phyloP scores from a whole-genome alignment of 2,888 invertebrate species.

The Melanostoma mellinum region DNA sequence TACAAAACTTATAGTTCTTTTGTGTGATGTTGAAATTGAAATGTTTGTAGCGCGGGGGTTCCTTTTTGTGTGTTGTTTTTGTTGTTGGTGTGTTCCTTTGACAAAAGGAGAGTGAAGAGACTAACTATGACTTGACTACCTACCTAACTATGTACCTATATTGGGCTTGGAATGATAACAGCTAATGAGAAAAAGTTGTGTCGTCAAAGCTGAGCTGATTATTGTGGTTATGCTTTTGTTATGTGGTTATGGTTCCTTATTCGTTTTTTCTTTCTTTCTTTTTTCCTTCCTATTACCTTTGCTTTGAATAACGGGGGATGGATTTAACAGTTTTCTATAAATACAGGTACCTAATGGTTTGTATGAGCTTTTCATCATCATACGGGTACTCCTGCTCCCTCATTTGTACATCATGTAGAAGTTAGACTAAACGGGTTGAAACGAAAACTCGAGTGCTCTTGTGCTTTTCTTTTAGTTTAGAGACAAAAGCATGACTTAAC shows the following conservation, averaged over 20 bases:
- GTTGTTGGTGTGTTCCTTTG: constrained; percentile 21
- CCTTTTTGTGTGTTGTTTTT: constrained; percentile 1
- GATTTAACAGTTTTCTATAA: constrained; percentile 1
- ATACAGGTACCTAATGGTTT: constrained; percentile 8
- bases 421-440: constrained; percentile 46
- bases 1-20: neutral
- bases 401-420: too few species aligned
- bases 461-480: constrained; percentile 21
- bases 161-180: constrained; percentile 21
- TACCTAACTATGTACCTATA: constrained; percentile 11
- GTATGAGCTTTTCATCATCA: constrained; percentile 3
- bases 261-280: constrained; percentile 10
- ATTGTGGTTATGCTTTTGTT: constrained; percentile 55
- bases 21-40: constrained; percentile 33
- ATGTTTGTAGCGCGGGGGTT: too few species aligned
- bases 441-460: constrained; percentile 52
- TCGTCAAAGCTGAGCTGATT: constrained; percentile 58
- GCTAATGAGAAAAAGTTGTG: constrained; percentile 62
- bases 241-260: constrained; percentile 23
- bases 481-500: constrained; percentile 64
- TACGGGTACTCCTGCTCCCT: constrained; percentile 31
- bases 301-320: constrained; percentile 1
- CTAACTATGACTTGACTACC: neutral
- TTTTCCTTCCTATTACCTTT: constrained; percentile 1
- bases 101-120: constrained; percentile 18